Evolutionary conservation across 2,113 vertebrate genomes (phyloP).

Genomic region (Harpagus bidentatus): DNA sequence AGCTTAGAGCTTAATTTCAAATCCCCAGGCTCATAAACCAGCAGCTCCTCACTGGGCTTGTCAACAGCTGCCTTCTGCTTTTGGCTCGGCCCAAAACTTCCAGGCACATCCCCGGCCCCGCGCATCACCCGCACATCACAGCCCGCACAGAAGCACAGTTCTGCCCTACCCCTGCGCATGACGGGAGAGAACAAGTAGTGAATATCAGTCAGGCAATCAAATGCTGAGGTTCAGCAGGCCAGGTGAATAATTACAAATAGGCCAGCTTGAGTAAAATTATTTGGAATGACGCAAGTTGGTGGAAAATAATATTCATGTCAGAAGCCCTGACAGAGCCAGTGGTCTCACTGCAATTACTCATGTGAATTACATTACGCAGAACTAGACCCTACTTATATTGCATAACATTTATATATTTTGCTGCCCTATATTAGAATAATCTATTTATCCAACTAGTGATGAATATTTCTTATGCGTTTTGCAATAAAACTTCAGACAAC

Average conservation of each 20-base stretch:
- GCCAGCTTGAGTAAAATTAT: not conserved
- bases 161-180: not conserved
- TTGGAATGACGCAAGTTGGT: conserved; percentile 12
- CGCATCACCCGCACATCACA: fast-evolving
- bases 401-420: not conserved
- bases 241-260: conserved; percentile 6
- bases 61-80: conserved; percentile 7
- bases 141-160: fast-evolving
- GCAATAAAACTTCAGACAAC: not conserved
- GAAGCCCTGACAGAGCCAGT: conserved; percentile 20
- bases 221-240: not conserved
- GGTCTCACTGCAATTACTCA: conserved; percentile 29
- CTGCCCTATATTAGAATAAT: not conserved
- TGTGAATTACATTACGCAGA: not conserved
- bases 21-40: conserved; percentile 14
- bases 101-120: not conserved
- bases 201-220: not conserved
- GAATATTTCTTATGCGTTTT: not conserved
- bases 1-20: conserved; percentile 28
- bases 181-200: not conserved
- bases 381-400: conserved; percentile 7
- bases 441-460: not conserved
- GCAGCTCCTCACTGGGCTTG: not conserved
- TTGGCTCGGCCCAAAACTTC: not conserved
- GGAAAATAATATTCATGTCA: not conserved